Base-by-base conservation (phyloP, 2,888 invertebrate genomes). In the Lithophane leautieri region DNA sequence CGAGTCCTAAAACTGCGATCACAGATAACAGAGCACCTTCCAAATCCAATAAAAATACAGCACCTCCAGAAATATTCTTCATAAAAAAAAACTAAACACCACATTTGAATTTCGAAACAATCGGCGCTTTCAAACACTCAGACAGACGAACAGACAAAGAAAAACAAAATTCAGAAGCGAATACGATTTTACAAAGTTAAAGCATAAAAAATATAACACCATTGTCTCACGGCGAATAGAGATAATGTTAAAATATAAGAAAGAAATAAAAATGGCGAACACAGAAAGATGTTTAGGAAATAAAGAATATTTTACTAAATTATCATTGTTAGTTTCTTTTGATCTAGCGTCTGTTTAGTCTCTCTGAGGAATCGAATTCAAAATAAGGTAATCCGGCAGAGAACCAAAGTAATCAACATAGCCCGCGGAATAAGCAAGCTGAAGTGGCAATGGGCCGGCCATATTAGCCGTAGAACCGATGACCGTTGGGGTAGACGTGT, bases 31-130 rank as follows among this genome's bases (percentile, higher is more conserved):
- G 34, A 34, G 34, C 34, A 4, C 68, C 63, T 60, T 28, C 50
- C 22, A 78, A 67, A 63, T 42, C 3, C 16, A 60, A 70, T 8
- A 50, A 52, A 61, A 81, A 77, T 34, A 28, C 34, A 50, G 14
- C 11, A 3, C 12, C 28, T 16, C 52, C 52, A 47, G 9, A 22
- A 34, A 14, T 25, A 9, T 22, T 22, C 14, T 12, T 11, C 7
- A 22, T 0, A 63, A 65, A 42, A 60, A 78, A 73, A 34, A 70
- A 82, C 9, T 60, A 69, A 58, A 52, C 22, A 56, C 61, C 28
- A 19, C 60, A 79, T 81, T 81, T 52, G 47, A 81, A 83, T 73
- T 83, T 81, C 73, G 66, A 81, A 81, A 83, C 80, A 83, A 73
- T 79, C 73, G 84, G 84, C 54, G 58, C 70, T 83, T 73, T 81